phyloP scores from a whole-genome alignment of 1,140 invertebrate species.

The Teleogryllus occipitalis region DNA sequence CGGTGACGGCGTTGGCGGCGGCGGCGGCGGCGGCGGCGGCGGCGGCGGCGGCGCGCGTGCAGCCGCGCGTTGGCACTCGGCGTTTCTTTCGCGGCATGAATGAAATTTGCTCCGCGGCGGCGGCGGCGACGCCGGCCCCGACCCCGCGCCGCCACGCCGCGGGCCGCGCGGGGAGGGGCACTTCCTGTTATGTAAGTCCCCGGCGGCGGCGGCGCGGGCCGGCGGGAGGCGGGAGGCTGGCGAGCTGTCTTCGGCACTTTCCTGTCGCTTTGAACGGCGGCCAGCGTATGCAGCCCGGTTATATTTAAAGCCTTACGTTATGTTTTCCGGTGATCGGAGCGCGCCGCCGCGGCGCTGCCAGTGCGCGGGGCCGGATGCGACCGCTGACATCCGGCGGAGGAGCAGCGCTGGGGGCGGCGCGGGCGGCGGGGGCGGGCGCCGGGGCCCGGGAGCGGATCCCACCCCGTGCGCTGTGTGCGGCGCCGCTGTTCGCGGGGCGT shows the following conservation, averaged over 20 bases:
- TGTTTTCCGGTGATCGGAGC: neutral
- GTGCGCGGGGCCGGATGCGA: neutral
- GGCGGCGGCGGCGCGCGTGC: too few species aligned
- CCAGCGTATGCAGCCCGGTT: neutral
- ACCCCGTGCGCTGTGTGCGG: too few species aligned
- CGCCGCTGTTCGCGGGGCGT: too few species aligned
- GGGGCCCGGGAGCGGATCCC: neutral
- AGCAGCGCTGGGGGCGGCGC: neutral
- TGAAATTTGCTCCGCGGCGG: neutral
- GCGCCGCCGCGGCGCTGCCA: neutral
- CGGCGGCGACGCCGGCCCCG: too few species aligned
- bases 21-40: too few species aligned
- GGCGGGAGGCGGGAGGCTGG: neutral
- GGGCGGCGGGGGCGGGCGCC: too few species aligned
- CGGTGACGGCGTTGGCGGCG: neutral
- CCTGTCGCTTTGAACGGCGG: neutral
- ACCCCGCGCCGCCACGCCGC: too few species aligned
- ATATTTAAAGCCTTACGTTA: constrained; percentile 5
- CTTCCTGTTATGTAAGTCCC: neutral
- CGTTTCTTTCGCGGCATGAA: neutral
- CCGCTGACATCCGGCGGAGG: neutral
- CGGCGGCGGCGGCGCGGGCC: too few species aligned
- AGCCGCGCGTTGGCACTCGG: neutral
- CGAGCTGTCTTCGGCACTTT: neutral
- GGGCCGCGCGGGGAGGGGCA: neutral